phyloP scores from a whole-genome alignment of 2,113 vertebrate species.

The Haliaeetus leucogaster region DNA sequence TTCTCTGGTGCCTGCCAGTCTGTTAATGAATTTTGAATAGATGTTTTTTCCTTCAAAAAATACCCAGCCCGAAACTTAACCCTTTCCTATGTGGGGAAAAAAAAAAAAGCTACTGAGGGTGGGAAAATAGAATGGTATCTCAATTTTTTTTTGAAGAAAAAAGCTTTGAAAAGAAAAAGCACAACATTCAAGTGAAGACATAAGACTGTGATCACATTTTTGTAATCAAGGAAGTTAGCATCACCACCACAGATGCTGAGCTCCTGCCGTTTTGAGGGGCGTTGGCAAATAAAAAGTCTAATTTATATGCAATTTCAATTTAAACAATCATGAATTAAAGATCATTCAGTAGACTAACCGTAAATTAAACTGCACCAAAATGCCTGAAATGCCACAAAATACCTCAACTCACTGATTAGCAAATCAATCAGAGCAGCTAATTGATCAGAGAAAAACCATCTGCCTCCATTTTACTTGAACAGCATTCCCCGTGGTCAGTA shows the following conservation, averaged over 20 bases:
- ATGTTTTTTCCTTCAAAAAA: background rate
- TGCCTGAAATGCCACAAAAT: constrained; percentile 45
- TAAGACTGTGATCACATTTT: background rate
- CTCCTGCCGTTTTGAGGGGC: background rate
- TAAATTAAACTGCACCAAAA: constrained; percentile 44
- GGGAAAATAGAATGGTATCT: background rate
- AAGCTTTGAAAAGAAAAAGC: background rate
- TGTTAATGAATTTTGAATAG: background rate
- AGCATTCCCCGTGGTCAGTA: constrained; percentile 32
- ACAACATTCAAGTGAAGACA: background rate
- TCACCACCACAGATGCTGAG: background rate
- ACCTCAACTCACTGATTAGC: constrained; percentile 52
- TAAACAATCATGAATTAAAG: constrained; percentile 61
- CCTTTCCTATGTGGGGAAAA: background rate
- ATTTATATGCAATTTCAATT: constrained; percentile 54
- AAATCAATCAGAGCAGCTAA: constrained; percentile 55
- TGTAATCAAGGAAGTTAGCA: background rate
- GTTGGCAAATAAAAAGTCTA: background rate
- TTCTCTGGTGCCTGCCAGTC: background rate
- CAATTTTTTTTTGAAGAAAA: background rate
- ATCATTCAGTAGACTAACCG: background rate
- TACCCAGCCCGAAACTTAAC: background rate
- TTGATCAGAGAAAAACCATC: constrained; percentile 52
- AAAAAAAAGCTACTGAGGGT: background rate
- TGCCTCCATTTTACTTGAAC: constrained; percentile 20